Base-by-base conservation (phyloP, 2,888 invertebrate genomes). In the Ichneumoninae sp. region DNA sequence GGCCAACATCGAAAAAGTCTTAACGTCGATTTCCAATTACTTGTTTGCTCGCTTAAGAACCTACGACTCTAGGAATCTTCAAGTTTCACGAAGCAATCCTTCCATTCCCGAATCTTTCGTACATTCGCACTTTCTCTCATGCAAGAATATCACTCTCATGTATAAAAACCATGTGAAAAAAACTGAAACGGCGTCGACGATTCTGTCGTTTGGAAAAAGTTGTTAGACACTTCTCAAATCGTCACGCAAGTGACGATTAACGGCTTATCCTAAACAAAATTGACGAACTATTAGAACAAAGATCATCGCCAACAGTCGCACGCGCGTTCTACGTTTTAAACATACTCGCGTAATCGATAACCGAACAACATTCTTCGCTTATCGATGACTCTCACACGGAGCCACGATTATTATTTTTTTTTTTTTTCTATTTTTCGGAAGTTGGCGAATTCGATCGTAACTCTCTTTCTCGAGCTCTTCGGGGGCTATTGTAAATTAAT, bases 151-250 rank as follows among this genome's bases (percentile, higher is more conserved):
- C 83, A 79, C 76, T 50, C 76, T 84, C 82, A 71, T 70, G 80
- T 89, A 89, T 88, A 88, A 88, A 90, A 90, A 87, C 78, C 72
- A 89, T 87, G 85, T 82, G 83, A 83, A 84, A 84, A 84, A 89
- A 90, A 87, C 40, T 86, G 54, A 89, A 89, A 86, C 86, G 74
- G 66, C 71, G 44, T 62, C 47, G 74, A 74, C 74, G 62, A 74
- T 68, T 85, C 78, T 89, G 83, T 87, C 86, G 75, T 89, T 87
- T 85, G 85, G 86, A 87, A 88, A 89, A 88, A 82, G 62, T 88
- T 80, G 30, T 83, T 86, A 84, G 47, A 30, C 68, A 40, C 6
- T 62, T 30, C 5, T 62, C 30, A 47, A 47, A 19, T 65, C 60
- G 68, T 54, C 36, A 52, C 52, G 8, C 50, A 65, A 71, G 26